Evolutionary conservation across 2,113 vertebrate genomes (phyloP).

Genomic region (Entosphenus tridentatus): DNA sequence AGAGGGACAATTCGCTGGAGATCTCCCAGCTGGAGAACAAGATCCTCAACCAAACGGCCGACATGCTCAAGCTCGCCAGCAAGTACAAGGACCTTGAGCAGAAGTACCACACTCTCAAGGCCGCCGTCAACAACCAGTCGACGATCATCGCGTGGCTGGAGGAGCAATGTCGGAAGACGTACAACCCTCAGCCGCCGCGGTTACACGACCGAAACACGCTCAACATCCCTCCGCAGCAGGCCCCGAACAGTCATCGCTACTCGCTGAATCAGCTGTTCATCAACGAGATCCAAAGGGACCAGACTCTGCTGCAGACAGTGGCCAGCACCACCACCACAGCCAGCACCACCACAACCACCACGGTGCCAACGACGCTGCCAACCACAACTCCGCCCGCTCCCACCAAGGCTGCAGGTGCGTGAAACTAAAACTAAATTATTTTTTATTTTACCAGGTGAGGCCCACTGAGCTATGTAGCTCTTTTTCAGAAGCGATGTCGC

Average conservation of each 20-base stretch:
- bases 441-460: background rate
- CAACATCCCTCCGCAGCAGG: background rate
- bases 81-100: constrained; percentile 65
- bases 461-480: background rate
- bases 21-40: constrained; percentile 80
- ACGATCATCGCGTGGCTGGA: constrained; percentile 52
- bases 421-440: background rate
- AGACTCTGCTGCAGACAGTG: constrained; percentile 25
- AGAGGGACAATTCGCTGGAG: constrained; percentile 83
- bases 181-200: constrained; percentile 28
- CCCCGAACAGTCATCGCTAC: background rate
- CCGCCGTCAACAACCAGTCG: constrained; percentile 87
- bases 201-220: constrained; percentile 4
- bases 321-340: constrained; percentile 31
- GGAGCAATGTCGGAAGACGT: constrained; percentile 43
- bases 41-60: constrained; percentile 74
- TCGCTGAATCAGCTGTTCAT: constrained; percentile 4
- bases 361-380: background rate
- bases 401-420: constrained; percentile 15
- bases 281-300: constrained; percentile 84
- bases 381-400: constrained; percentile 19
- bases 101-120: constrained; percentile 47
- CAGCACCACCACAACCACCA: constrained; percentile 16
- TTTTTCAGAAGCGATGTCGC: background rate
- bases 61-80: constrained; percentile 67